Evolutionary conservation across 2,888 invertebrate genomes (phyloP).

Genomic region (Lepidocyrtoides sp.): DNA sequence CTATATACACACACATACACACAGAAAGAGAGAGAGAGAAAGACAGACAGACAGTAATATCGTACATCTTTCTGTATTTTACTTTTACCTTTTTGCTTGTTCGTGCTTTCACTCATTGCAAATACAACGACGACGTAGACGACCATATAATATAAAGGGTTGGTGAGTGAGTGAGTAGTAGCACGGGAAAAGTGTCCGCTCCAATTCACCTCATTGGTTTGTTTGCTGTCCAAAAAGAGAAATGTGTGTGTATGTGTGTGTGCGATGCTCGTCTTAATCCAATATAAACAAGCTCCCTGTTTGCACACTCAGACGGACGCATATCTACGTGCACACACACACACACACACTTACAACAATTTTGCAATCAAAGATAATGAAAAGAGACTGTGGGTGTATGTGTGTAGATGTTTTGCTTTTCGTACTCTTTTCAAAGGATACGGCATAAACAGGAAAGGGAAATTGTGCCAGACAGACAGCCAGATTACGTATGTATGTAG

Average conservation of each 20-base stretch:
- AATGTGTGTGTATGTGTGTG: constrained; percentile 4
- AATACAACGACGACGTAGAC: background rate
- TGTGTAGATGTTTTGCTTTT: background rate
- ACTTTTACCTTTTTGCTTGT: constrained; percentile 56
- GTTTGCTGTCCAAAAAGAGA: constrained; percentile 66
- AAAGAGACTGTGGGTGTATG: background rate
- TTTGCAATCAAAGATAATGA: background rate
- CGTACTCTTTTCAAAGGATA: background rate
- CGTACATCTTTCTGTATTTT: constrained; percentile 20
- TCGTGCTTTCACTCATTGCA: constrained; percentile 32
- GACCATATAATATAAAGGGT: constrained; percentile 18
- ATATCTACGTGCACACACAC: no score
- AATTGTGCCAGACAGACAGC: constrained; percentile 6
- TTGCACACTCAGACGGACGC: no score
- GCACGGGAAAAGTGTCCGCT: constrained; percentile 71
- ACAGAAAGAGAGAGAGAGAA: no score
- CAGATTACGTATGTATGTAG: background rate
- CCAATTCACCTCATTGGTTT: constrained; percentile 79
- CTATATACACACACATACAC: background rate
- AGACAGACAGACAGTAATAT: background rate
- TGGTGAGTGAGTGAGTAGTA: constrained; percentile 24
- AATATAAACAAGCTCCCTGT: constrained; percentile 64
- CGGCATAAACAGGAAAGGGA: background rate
- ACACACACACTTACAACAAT: background rate
- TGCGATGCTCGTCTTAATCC: constrained; percentile 73